Percentiles rank a stretch among this genome's conserved stretches.
Evolutionary conservation across 2,797 vertebrate species (phyloP).

Genomic region (Brachymystax lenok): DNA sequence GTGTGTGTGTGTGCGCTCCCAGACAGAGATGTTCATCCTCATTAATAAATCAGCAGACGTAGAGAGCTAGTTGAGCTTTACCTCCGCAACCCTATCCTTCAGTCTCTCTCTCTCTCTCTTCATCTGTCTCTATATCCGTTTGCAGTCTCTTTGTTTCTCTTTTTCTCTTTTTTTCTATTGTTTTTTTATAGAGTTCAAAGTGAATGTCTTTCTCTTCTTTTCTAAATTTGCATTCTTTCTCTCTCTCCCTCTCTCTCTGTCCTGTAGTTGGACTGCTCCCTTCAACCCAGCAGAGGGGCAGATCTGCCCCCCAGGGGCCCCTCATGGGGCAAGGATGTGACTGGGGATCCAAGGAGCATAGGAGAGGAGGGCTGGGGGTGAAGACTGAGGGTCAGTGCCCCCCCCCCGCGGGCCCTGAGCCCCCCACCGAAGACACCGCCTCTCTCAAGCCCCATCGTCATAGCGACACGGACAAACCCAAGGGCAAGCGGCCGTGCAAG

Average conservation of each 20-base stretch:
- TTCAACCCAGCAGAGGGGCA: slow-evolving; percentile 76
- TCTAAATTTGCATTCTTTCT: too few species aligned
- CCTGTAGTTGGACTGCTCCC: slow-evolving; percentile 55
- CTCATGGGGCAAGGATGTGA: slow-evolving; percentile 73
- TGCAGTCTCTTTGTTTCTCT: slow-evolving; percentile 13
- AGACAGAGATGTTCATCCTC: slow-evolving; percentile 67
- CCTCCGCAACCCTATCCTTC: slow-evolving; percentile 26
- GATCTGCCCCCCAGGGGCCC: slow-evolving; percentile 36
- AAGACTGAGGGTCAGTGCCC: slow-evolving; percentile 75
- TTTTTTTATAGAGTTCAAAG: slow-evolving; percentile 44
- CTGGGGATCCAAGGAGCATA: slow-evolving; percentile 89
- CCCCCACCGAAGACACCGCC: slow-evolving; percentile 71
- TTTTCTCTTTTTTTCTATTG: slow-evolving; percentile 53
- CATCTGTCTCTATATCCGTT: slow-evolving; percentile 35
- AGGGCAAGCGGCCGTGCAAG: slow-evolving; percentile 98
- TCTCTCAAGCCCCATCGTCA: slow-evolving; percentile 86
- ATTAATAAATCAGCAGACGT: slow-evolving; percentile 76
- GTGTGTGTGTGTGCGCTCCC: slow-evolving; percentile 29
- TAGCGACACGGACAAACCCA: slow-evolving; percentile 92
- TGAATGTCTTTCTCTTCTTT: slow-evolving; percentile 71
- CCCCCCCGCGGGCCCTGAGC: slow-evolving; percentile 53
- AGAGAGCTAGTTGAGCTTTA: slow-evolving; percentile 72
- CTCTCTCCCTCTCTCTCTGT: slow-evolving; percentile 11
- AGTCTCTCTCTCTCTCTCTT: slow-evolving; percentile 25
- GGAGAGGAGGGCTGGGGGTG: slow-evolving; percentile 58